phyloP scores from a whole-genome alignment of 2,888 invertebrate genomes.

The Entomobrya proxima region DNA sequence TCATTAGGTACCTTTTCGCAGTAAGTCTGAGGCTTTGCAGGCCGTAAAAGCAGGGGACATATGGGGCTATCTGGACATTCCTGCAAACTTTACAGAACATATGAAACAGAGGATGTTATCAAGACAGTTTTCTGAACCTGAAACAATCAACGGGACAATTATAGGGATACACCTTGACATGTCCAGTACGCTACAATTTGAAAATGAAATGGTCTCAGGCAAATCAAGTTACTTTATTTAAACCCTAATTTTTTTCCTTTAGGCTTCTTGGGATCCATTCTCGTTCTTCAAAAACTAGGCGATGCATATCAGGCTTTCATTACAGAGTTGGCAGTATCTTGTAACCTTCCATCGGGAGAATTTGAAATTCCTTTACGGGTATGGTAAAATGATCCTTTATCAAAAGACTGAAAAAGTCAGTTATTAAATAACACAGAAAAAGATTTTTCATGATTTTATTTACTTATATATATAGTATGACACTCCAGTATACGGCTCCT shows the following conservation, averaged over 20 bases:
- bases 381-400: not conserved
- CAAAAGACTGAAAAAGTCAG: not conserved
- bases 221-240: not conserved
- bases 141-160: slow-evolving; percentile 90
- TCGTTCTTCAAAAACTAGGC: slow-evolving; percentile 23
- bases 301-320: slow-evolving; percentile 88
- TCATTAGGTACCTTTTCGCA: not conserved
- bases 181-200: slow-evolving; percentile 84
- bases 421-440: not conserved
- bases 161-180: slow-evolving; percentile 93
- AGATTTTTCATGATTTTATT: not conserved
- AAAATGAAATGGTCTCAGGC: not conserved
- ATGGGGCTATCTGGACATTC: slow-evolving; percentile 93
- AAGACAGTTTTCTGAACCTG: slow-evolving; percentile 89
- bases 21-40: slow-evolving; percentile 81
- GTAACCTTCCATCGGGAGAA: slow-evolving; percentile 88
- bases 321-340: slow-evolving; percentile 83
- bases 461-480: slow-evolving; percentile 81
- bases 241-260: not conserved
- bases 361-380: slow-evolving; percentile 78
- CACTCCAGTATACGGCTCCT: slow-evolving; percentile 90
- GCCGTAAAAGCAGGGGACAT: slow-evolving; percentile 87
- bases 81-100: slow-evolving; percentile 91
- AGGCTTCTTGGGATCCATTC: slow-evolving; percentile 42
- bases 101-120: slow-evolving; percentile 88